Evolutionary conservation across 2,113 vertebrate genomes (phyloP).

Genomic region (Vanacampus margaritifer): DNA sequence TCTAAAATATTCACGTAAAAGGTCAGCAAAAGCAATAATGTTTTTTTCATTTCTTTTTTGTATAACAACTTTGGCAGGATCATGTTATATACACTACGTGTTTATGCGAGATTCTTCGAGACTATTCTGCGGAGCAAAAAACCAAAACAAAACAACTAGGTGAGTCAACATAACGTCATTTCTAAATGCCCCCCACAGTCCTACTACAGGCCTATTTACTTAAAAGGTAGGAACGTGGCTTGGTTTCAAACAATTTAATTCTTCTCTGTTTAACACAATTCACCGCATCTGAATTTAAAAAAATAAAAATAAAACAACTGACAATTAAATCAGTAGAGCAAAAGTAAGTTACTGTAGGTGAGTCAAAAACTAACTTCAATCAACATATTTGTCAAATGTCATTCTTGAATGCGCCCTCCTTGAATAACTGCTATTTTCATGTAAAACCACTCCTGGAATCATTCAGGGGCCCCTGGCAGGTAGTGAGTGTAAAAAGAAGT

Average conservation of each 20-base stretch:
- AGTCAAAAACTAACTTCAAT: not conserved
- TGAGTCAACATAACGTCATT: not conserved
- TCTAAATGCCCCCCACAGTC: not conserved
- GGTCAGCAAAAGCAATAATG: not conserved
- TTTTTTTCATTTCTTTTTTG: not conserved
- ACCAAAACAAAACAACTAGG: not conserved
- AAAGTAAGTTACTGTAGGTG: not conserved
- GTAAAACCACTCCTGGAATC: constrained; percentile 91
- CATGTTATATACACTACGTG: not conserved
- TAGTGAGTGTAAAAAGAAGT: constrained; percentile 70
- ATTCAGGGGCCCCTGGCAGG: constrained; percentile 97
- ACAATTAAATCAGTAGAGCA: no score
- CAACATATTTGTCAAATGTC: no score
- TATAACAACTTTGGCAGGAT: not conserved
- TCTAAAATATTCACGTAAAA: not conserved
- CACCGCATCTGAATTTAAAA: no score
- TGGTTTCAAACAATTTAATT: no score
- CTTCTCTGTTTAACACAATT: not conserved
- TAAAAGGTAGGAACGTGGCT: not conserved
- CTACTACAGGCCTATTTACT: not conserved
- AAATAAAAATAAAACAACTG: no score
- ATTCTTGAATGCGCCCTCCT: not conserved
- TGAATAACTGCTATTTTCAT: constrained; percentile 79
- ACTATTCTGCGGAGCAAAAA: not conserved
- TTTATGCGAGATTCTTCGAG: not conserved